Evolutionary conservation across 2,113 vertebrate genomes (phyloP).

Genomic region (Patagioenas fasciata): DNA sequence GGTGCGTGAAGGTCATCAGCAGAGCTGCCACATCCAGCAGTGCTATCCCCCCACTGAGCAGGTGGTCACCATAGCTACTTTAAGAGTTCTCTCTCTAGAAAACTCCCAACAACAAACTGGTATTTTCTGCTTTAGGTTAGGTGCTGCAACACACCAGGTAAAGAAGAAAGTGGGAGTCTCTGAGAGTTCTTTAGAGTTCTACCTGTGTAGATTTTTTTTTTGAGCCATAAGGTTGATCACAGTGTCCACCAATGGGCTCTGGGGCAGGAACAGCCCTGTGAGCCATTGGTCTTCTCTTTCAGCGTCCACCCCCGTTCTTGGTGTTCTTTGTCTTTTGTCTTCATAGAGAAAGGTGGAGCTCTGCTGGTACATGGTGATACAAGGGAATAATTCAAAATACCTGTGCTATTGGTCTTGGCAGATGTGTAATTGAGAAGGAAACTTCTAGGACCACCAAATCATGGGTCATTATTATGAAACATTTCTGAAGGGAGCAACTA

Average conservation of each 20-base stretch:
- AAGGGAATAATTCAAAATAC: background rate
- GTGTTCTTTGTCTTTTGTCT: background rate
- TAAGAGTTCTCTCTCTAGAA: background rate
- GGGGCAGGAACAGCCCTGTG: background rate
- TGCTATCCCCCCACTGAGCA: fast-evolving
- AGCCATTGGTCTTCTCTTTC: background rate
- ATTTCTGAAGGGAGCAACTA: background rate
- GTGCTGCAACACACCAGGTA: background rate
- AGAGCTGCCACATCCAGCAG: background rate
- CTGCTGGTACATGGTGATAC: background rate
- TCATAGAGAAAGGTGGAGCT: background rate
- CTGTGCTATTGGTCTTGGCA: background rate
- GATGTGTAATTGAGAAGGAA: background rate
- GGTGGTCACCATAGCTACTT: background rate
- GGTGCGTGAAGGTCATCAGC: fast-evolving
- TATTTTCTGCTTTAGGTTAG: background rate
- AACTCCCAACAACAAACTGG: background rate
- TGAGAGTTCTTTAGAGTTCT: background rate
- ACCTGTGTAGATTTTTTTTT: background rate
- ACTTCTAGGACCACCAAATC: background rate
- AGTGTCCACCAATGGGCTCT: no score
- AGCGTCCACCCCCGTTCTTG: fast-evolving
- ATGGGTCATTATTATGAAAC: background rate
- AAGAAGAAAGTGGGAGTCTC: background rate
- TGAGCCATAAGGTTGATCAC: background rate